Conservation (phyloP, 2,797 vertebrate species). For the Falco berigora region DNA sequence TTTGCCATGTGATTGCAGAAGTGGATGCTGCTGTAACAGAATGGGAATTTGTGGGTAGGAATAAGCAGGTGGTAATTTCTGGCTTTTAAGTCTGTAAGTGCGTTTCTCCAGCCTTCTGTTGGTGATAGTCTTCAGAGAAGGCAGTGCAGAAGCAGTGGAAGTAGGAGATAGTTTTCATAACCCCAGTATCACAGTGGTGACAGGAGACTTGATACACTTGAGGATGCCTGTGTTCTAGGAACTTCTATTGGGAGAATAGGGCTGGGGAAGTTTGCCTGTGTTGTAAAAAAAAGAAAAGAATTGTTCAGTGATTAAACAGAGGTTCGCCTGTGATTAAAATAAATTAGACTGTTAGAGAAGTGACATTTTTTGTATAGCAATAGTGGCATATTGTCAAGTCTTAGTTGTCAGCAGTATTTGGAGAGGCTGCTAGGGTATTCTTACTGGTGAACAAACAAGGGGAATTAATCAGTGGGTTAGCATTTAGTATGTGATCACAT, state of each 20-base stretch:
- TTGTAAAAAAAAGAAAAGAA: neutral
- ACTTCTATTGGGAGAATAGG: neutral
- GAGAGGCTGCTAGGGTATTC: neutral
- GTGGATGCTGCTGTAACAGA: neutral
- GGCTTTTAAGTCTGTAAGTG: neutral
- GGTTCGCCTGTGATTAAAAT: neutral
- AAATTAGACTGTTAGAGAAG: neutral
- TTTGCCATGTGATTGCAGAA: neutral
- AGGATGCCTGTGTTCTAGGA: neutral
- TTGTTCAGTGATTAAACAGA: neutral
- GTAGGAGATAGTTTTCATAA: neutral
- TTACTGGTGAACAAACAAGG: neutral
- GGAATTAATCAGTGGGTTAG: neutral
- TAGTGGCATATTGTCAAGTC: neutral
- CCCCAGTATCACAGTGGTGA: neutral
- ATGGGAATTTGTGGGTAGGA: neutral
- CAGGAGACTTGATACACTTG: neutral
- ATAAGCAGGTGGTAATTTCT: neutral
- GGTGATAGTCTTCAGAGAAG: neutral
- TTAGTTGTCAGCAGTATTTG: neutral
- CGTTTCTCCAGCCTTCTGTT: neutral
- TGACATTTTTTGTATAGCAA: neutral
- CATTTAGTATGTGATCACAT: neutral
- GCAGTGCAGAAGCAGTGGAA: neutral
- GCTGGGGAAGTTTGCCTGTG: neutral